A percentile compares a stretch with the other conserved stretches of the same genome.
phyloP scores from a whole-genome alignment of 2,113 vertebrate species.

The Cichladusa arquata region DNA sequence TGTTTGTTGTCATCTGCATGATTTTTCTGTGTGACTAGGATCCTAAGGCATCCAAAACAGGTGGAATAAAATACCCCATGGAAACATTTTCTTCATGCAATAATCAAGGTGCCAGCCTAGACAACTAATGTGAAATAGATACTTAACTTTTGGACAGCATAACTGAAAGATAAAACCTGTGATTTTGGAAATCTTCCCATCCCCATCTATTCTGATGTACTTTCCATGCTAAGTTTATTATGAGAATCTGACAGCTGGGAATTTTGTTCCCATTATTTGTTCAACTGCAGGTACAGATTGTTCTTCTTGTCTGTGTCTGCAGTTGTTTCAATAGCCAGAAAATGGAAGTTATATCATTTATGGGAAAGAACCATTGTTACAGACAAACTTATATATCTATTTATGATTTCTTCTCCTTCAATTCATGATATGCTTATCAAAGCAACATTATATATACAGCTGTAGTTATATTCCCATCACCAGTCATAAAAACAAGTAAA shows the following conservation, averaged over 20 bases:
- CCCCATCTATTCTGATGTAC: not conserved
- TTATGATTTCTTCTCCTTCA: not conserved
- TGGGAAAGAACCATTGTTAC: not conserved
- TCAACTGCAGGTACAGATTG: not conserved
- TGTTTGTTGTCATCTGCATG: not conserved
- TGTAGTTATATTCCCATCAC: not conserved
- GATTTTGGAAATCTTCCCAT: not conserved
- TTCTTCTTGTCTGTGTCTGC: not conserved
- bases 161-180: not conserved
- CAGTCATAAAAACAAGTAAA: not conserved
- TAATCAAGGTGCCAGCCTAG: not conserved
- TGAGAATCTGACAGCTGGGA: not conserved
- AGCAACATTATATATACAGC: not conserved
- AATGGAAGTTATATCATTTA: not conserved
- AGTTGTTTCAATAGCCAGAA: not conserved
- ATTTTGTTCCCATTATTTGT: not conserved
- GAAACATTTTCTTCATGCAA: not conserved
- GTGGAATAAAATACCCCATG: not conserved
- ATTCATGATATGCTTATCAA: not conserved
- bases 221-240: not conserved
- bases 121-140: not conserved
- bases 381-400: not conserved
- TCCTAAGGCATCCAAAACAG: not conserved
- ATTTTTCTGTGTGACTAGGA: not conserved
- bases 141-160: not conserved